Base-by-base conservation (phyloP, 1,140 invertebrate species). In the Nebria ingens region DNA sequence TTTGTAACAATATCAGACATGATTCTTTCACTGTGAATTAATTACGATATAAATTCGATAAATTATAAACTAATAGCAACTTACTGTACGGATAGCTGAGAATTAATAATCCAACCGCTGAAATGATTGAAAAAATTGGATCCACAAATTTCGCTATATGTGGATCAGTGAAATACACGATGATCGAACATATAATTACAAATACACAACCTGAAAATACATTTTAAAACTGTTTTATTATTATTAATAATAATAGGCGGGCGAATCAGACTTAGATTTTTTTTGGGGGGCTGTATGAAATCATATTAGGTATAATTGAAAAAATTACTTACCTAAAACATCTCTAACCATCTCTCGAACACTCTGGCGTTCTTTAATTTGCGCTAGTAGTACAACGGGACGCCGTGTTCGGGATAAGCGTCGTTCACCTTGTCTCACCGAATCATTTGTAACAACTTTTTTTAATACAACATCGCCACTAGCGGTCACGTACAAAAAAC, bases 1-100 rank as follows among this genome's bases (percentile, higher is more conserved):
- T 91, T 71, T 91, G 86, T 1, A 91, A 69, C 0, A 91, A 70
- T 63, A 91, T 89, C 9, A 86, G 62, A 15, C 86, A 81, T 2
- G 85, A 86, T 74, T 89, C 84, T 68, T 84, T 86, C 75, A 87
- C 85, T 86, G 63, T 17, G 73, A 73, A 53, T 50, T 22, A 19
- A n/a, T 21, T 19, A n/a, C n/a, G n/a, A n/a, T n/a, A n/a, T n/a
- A n/a, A n/a, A n/a, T n/a, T n/a, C n/a, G n/a, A n/a, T n/a, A n/a
- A n/a, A n/a, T n/a, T n/a, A n/a, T n/a, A n/a, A n/a, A n/a, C n/a
- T n/a, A n/a, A n/a, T n/a, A n/a, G n/a, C 58, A 69, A 79, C 82
- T 83, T 65, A 85, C 83, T 82, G 64, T 86, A 87, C 1, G 85
- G 84, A 71, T 82, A 86, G 58, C 84, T 88, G 1, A 88, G 69